phyloP scores from a whole-genome alignment of 2,113 vertebrate genomes.

The Saimiri boliviensis region DNA sequence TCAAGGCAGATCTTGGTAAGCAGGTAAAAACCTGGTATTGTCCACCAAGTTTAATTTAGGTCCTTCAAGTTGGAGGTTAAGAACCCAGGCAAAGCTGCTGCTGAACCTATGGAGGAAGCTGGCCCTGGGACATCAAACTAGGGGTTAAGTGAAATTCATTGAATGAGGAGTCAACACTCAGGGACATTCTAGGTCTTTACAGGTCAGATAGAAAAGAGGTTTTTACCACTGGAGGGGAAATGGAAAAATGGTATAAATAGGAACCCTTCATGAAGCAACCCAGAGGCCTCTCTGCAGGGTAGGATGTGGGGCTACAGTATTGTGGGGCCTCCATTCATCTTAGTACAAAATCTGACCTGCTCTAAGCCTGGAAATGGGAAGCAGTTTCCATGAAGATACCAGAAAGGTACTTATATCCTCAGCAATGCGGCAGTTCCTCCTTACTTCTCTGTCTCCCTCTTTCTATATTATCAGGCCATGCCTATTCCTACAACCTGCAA shows the following conservation, averaged over 20 bases:
- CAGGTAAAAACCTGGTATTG: background rate
- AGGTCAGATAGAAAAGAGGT: background rate
- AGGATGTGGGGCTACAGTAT: background rate
- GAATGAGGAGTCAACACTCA: conserved; percentile 53
- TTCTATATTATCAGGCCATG: background rate
- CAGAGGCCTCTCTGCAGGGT: background rate
- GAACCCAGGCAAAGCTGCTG: conserved; percentile 28
- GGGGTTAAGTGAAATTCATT: background rate
- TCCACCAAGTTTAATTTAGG: conserved; percentile 4
- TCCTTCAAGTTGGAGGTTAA: background rate
- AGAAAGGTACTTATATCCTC: conserved; percentile 28
- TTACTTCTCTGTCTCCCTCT: conserved; percentile 3
- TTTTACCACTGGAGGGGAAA: background rate
- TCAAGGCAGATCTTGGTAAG: background rate
- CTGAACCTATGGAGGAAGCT: background rate
- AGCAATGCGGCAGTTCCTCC: background rate
- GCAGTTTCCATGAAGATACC: background rate
- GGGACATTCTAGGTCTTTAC: conserved; percentile 51
- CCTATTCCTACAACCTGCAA: background rate
- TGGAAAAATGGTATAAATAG: background rate
- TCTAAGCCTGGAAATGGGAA: background rate
- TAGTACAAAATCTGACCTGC: background rate
- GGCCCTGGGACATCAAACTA: background rate
- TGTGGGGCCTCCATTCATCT: background rate
- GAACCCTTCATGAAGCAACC: background rate